A percentile compares a stretch with the other conserved stretches of the same genome.
Evolutionary conservation across 2,797 vertebrate species (phyloP).

Genomic region (Buceros bicornis): DNA sequence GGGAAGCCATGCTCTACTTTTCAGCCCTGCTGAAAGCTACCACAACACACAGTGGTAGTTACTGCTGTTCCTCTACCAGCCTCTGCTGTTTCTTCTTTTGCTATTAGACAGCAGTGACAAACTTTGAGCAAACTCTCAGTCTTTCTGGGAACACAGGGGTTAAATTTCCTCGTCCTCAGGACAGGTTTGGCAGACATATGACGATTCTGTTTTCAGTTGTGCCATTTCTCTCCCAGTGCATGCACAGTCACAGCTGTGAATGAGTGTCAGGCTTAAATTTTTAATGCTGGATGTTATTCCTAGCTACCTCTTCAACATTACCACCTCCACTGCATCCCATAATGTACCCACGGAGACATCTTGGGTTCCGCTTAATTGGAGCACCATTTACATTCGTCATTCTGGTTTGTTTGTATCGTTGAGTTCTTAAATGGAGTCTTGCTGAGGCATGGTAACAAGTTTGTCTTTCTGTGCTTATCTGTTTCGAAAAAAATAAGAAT

Average conservation of each 20-base stretch:
- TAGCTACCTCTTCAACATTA: conserved; percentile 27
- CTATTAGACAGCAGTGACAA: background rate
- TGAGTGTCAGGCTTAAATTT: conserved; percentile 53
- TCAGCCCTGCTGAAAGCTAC: background rate
- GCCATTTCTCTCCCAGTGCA: conserved; percentile 7
- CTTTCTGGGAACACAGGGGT: background rate
- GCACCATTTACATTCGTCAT: conserved; percentile 11
- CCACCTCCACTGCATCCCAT: conserved; percentile 26
- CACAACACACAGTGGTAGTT: background rate
- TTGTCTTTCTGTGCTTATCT: background rate
- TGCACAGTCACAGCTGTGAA: conserved; percentile 44
- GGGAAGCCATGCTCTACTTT: background rate
- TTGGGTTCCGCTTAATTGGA: conserved; percentile 52
- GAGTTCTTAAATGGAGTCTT: conserved; percentile 18
- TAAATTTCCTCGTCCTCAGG: background rate
- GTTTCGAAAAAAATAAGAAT: background rate
- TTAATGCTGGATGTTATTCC: conserved; percentile 57
- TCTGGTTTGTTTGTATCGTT: background rate
- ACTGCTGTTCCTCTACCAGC: background rate
- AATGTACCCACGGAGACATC: background rate
- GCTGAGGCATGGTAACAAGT: background rate
- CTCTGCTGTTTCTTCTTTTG: background rate
- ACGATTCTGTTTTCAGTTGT: background rate
- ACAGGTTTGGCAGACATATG: background rate
- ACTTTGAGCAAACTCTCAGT: background rate